Conservation (phyloP, 1,140 invertebrate species). For the Zaprionus taronus region DNA sequence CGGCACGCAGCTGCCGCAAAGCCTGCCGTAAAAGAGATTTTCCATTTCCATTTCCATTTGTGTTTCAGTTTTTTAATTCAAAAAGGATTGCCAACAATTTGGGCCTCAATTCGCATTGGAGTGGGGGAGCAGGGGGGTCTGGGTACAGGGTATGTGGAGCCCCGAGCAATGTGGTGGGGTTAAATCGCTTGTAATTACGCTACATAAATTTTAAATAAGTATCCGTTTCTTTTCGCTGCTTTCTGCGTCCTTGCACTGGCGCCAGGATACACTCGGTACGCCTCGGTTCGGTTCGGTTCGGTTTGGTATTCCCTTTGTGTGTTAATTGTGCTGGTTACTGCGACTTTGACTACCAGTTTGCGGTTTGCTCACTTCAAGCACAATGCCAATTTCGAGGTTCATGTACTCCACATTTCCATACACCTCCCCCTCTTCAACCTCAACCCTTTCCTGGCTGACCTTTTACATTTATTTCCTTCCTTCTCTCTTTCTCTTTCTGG, state of each 20-base stretch:
- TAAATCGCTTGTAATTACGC: conserved; percentile 83
- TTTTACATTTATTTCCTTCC: conserved; percentile 14
- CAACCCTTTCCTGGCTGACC: conserved; percentile 13
- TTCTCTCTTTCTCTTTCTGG: background rate
- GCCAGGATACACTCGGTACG: conserved; percentile 36
- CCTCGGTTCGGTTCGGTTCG: background rate
- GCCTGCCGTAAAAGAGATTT: conserved; percentile 23
- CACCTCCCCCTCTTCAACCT: background rate
- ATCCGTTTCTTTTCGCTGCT: conserved; percentile 80
- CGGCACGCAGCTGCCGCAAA: conserved; percentile 10
- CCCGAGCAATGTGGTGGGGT: conserved; percentile 59
- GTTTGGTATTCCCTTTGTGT: conserved; percentile 66
- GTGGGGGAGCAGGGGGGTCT: background rate
- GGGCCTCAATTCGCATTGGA: conserved; percentile 14
- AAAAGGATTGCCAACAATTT: conserved; percentile 47
- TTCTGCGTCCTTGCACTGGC: conserved; percentile 59
- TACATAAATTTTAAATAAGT: conserved; percentile 84
- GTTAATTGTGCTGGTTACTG: conserved; percentile 72
- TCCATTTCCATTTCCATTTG: conserved; percentile 57
- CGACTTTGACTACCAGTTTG: conserved; percentile 49
- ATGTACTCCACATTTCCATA: conserved; percentile 36
- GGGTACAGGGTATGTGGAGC: conserved; percentile 6
- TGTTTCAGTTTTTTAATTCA: conserved; percentile 70
- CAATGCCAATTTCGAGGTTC: conserved; percentile 71
- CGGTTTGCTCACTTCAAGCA: conserved; percentile 55